phyloP scores from a whole-genome alignment of 2,113 vertebrate species.

The Neodontobutis hainanensis region DNA sequence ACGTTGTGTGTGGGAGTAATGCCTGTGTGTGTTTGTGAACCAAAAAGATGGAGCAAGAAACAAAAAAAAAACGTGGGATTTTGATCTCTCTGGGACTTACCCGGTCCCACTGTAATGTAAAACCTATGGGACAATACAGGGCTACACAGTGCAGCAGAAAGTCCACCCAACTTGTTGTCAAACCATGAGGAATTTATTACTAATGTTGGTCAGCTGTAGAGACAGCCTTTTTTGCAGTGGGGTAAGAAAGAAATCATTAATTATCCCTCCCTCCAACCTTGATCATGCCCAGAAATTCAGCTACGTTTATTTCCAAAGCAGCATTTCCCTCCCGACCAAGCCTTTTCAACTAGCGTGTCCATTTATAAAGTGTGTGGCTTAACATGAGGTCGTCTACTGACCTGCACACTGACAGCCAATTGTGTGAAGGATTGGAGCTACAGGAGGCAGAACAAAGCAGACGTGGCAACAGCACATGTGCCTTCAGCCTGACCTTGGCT shows the following conservation, averaged over 20 bases:
- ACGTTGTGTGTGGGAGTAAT: slow-evolving; percentile 47
- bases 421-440: slow-evolving; percentile 57
- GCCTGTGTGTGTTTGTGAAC: slow-evolving; percentile 19
- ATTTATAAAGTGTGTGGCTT: slow-evolving; percentile 70
- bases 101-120: slow-evolving; percentile 74
- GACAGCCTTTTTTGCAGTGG: slow-evolving; percentile 46
- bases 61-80: slow-evolving; percentile 48
- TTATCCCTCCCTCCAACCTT: slow-evolving; percentile 66
- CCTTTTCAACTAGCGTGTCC: slow-evolving; percentile 48
- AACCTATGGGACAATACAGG: slow-evolving; percentile 74
- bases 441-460: slow-evolving; percentile 63
- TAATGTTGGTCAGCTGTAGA: slow-evolving; percentile 81
- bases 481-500: slow-evolving; percentile 28
- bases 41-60: slow-evolving; percentile 4
- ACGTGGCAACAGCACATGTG: slow-evolving; percentile 48
- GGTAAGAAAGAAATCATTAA: slow-evolving; percentile 72
- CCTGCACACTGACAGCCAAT: slow-evolving; percentile 55
- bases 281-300: slow-evolving; percentile 67
- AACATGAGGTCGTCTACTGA: slow-evolving; percentile 56
- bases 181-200: slow-evolving; percentile 81
- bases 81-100: slow-evolving; percentile 65
- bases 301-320: slow-evolving; percentile 71
- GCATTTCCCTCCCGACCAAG: slow-evolving; percentile 57
- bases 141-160: slow-evolving; percentile 57
- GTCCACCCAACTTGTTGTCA: slow-evolving; percentile 77